Percentiles rank a stretch among this genome's conserved stretches.
These are phyloP conservation scores for Istiophorus platypterus DNA, from an alignment of 2,113 vertebrate species.

Conservation along the genomic window DNA sequence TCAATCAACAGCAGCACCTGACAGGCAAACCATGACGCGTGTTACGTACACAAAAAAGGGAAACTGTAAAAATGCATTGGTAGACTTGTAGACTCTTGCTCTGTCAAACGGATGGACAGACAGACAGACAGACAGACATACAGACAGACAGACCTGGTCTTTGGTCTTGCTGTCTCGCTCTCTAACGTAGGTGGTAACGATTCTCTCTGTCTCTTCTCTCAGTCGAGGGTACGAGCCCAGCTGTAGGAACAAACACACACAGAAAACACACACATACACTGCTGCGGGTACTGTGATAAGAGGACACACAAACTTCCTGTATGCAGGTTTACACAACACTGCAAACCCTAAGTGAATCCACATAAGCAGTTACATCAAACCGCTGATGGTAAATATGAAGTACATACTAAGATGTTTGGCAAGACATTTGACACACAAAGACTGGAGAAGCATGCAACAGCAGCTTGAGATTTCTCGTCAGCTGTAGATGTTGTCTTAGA, in stretches of 20 bases:
- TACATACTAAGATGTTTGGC: constrained; percentile 2
- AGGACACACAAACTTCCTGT: constrained; percentile 22
- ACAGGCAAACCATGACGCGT: constrained; percentile 10
- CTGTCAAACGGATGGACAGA: background rate
- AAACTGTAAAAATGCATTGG: background rate
- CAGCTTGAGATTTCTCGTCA: too few relatives aligned
- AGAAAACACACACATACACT: constrained; percentile 9
- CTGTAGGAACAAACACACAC: constrained; percentile 76
- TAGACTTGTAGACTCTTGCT: background rate
- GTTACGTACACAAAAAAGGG: background rate
- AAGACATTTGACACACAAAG: background rate
- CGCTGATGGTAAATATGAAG: background rate
- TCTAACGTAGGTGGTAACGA: constrained; percentile 93
- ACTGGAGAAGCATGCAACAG: constrained; percentile 55
- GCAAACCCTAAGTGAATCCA: constrained; percentile 4
- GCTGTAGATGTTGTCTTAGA: background rate
- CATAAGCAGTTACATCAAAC: background rate
- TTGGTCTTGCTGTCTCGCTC: constrained; percentile 95
- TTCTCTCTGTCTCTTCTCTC: constrained; percentile 95
- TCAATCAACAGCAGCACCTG: constrained; percentile 97
- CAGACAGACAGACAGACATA: constrained; percentile 14
- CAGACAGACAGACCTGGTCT: constrained; percentile 89
- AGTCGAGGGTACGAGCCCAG: constrained; percentile 92
- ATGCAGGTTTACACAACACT: constrained; percentile 29
- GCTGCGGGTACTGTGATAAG: constrained; percentile 62